Conservation (phyloP, 1,140 invertebrate species). For the Halesus radiatus region DNA sequence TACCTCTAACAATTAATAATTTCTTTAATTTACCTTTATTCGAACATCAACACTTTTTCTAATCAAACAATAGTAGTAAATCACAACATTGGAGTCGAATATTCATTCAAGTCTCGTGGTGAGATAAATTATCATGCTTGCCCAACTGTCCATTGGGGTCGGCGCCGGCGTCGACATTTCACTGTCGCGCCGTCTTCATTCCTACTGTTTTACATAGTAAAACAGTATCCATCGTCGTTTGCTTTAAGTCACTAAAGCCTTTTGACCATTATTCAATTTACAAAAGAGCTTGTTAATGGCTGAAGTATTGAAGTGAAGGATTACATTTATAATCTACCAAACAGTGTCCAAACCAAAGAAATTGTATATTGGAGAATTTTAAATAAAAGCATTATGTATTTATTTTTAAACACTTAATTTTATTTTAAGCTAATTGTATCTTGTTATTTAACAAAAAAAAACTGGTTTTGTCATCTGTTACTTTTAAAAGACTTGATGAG, state of each 20-base stretch:
- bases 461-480: too few relatives aligned
- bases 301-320: not conserved
- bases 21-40: slow-evolving; percentile 50
- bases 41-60: slow-evolving; percentile 52
- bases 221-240: not conserved
- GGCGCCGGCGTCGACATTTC: not conserved
- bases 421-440: too few relatives aligned
- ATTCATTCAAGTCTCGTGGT: slow-evolving; percentile 54
- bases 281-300: not conserved
- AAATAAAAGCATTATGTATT: too few relatives aligned
- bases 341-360: too few relatives aligned
- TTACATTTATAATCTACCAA: not conserved
- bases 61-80: slow-evolving; percentile 56
- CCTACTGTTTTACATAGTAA: slow-evolving; percentile 25
- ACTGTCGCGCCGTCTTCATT: not conserved
- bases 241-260: not conserved
- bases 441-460: too few relatives aligned
- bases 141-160: not conserved
- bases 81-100: slow-evolving; percentile 59
- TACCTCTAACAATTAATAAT: slow-evolving; percentile 51
- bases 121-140: slow-evolving; percentile 17
- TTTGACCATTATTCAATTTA: not conserved
- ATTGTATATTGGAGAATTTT: too few relatives aligned
- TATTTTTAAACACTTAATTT: too few relatives aligned
- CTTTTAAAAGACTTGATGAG: too few relatives aligned